Evolutionary conservation across 2,888 invertebrate species (phyloP), one percentile per base, ranked within the genome.

Genomic region (Plagiodera versicolora): DNA sequence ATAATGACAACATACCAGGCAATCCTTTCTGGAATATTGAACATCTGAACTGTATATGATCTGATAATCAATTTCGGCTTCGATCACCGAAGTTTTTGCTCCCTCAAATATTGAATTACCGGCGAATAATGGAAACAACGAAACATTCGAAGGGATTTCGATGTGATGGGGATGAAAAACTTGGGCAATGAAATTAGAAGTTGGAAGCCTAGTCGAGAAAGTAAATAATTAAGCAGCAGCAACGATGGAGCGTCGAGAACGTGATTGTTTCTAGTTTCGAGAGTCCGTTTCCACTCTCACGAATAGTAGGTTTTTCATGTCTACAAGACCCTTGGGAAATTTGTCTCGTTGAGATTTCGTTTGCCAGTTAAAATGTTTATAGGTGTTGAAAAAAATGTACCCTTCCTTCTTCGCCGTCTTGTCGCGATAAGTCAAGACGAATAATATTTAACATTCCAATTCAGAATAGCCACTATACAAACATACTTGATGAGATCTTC

Each of bases 291-390:
- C 68, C 59, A 60, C 68, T 67, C 65, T 65, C 68, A 66, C 65
- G 66, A 67, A 61, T 62, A 67, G 64, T 58, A 60, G 57, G 55
- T 47, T 61, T 49, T 59, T 58, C 56, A 60, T 64, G 64, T 66
- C 60, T 64, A 65, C 64, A 64, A 45, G 62, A 56, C 70, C 67
- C 67, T 18, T 30, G 70, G 70, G 70, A 70, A 70, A 70, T 70
- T 66, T 67, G 63, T 61, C 65, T 68, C 68, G 68, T 66, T 60
- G 64, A 68, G 70, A 68, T 70, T 70, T 66, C 56, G 63, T 62
- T 62, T 69, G 61, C 58, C 59, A 66, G 56, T 68, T 70, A 67
- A 70, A 70, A 70, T 70, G 68, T 68, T 70, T 67, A 70, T 70
- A 68, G 68, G 64, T 70, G 63, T 55, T 60, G 62, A 68, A 67